These are phyloP conservation scores for Sterrhoptilus dennistouni DNA, from an alignment of 2,113 vertebrate species.

Conservation along the genomic window DNA sequence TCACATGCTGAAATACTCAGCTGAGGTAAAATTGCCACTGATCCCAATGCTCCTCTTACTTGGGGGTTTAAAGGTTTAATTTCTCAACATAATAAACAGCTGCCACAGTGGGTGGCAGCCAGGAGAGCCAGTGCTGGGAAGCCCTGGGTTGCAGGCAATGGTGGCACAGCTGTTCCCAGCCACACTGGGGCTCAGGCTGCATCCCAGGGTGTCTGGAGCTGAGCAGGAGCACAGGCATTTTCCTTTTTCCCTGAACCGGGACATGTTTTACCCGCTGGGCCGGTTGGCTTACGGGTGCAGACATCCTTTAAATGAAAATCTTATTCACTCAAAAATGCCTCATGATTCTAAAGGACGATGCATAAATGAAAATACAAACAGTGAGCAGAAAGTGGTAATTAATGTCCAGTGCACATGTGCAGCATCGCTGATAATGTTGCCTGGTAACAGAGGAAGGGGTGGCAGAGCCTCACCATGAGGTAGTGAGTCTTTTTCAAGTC, in stretches of 20 bases:
- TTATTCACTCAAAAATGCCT: background rate
- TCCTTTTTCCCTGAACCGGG: accelerated
- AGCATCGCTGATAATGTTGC: conserved; percentile 40
- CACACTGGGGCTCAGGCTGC: background rate
- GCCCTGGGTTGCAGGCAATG: background rate
- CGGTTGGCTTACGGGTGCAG: accelerated
- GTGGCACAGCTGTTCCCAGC: background rate
- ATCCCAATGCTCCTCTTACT: background rate
- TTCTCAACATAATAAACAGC: background rate
- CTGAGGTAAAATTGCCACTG: background rate
- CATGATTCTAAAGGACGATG: background rate
- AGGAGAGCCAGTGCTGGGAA: background rate
- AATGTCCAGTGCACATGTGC: conserved; percentile 15
- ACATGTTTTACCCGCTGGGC: accelerated
- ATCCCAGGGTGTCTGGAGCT: background rate
- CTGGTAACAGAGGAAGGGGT: conserved; percentile 35
- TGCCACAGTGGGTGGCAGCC: background rate
- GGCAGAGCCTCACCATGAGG: background rate
- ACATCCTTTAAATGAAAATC: background rate
- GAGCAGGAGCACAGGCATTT: background rate
- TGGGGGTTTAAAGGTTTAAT: background rate
- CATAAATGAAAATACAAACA: conserved; percentile 2
- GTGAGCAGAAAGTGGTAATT: conserved; percentile 11
- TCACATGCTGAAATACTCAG: background rate
- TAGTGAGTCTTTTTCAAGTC: background rate